Percentiles rank a stretch among this genome's conserved stretches.
phyloP scores from a whole-genome alignment of 2,797 vertebrate species.

The Octomys mimax region DNA sequence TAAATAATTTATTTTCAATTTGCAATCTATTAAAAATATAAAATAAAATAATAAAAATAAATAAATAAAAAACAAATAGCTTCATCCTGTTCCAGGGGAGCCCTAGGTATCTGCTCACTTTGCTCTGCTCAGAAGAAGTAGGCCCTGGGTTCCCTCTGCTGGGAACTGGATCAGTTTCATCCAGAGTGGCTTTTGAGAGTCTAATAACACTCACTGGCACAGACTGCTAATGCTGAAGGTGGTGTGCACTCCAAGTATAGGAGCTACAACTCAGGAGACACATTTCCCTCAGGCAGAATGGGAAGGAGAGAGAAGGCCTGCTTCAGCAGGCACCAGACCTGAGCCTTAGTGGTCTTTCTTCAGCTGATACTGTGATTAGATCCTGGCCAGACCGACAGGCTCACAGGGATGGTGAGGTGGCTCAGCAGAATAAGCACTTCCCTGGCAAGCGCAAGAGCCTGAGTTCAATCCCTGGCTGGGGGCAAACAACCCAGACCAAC shows the following conservation, averaged over 20 bases:
- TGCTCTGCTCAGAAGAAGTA: not conserved
- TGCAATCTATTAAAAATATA: no score
- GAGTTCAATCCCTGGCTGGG: no score
- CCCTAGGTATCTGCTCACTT: not conserved
- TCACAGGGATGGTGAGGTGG: no score
- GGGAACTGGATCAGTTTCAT: not conserved
- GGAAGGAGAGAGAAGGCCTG: not conserved
- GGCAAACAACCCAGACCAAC: not conserved
- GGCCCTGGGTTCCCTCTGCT: slow-evolving; percentile 67
- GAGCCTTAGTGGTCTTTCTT: not conserved
- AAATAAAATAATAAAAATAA: no score
- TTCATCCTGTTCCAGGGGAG: not conserved
- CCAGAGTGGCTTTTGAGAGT: not conserved
- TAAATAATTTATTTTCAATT: no score
- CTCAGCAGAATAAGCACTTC: no score
- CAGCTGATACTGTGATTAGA: not conserved
- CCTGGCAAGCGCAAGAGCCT: no score
- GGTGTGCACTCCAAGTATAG: not conserved
- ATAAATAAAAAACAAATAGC: not conserved
- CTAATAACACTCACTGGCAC: not conserved
- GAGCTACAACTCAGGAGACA: not conserved
- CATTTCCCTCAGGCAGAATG: not conserved
- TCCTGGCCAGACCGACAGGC: not conserved
- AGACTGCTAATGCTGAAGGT: not conserved
- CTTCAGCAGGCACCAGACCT: not conserved